phyloP scores from a whole-genome alignment of 2,888 invertebrate species.

The Drosophila fungiperda region DNA sequence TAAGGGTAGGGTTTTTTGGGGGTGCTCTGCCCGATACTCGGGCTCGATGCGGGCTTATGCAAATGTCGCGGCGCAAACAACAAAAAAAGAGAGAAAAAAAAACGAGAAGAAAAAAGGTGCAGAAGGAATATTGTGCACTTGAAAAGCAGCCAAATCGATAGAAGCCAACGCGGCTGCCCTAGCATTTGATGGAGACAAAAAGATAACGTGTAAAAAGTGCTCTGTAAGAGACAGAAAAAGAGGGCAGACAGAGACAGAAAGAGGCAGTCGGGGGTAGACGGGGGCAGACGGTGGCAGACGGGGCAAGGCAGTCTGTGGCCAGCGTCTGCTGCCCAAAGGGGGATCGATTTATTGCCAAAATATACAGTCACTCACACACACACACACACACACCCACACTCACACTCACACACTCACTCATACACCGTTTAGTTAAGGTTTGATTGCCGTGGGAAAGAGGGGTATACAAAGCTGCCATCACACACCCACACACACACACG shows the following conservation, averaged over 20 bases:
- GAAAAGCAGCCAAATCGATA: slow-evolving; percentile 61
- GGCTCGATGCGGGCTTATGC: slow-evolving; percentile 72
- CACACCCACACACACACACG: no score
- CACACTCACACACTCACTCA: not conserved
- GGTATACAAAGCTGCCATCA: not conserved
- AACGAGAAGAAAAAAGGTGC: not conserved
- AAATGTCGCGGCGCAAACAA: slow-evolving; percentile 63
- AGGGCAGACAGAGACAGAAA: not conserved
- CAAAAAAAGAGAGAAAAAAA: slow-evolving; percentile 1
- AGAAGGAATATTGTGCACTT: slow-evolving; percentile 47
- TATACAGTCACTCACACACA: not conserved
- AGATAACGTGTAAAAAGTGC: slow-evolving; percentile 28
- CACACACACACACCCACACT: no score
- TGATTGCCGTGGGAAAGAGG: not conserved
- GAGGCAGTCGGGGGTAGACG: not conserved
- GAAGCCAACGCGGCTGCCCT: slow-evolving; percentile 40
- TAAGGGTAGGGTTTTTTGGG: not conserved
- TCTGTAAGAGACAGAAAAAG: not conserved
- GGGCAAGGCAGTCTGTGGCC: not conserved
- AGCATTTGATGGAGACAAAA: slow-evolving; percentile 43
- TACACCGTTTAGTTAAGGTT: not conserved
- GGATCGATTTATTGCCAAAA: slow-evolving; percentile 29
- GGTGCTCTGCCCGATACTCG: slow-evolving; percentile 32
- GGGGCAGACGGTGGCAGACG: not conserved
- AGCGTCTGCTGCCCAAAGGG: slow-evolving; percentile 9